Base-by-base conservation (phyloP, 92 coral and sea anemone genomes). In the Nematostella vectensis region DNA sequence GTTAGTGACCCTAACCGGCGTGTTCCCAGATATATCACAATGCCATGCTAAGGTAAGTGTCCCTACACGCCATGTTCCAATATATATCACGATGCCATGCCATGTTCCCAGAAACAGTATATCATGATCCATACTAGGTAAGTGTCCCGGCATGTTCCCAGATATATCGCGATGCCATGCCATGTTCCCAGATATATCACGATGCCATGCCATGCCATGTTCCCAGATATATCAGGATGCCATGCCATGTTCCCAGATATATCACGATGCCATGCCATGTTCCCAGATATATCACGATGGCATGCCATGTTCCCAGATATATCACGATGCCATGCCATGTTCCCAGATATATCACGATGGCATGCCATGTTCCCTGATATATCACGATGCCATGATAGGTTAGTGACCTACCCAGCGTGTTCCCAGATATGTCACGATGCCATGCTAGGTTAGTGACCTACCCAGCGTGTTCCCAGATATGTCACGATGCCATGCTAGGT, bases 151-250 rank as follows among this genome's bases (percentile, higher is more conserved):
- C 10, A 26, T 15, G 11, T 1, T 15, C n/a, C n/a, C n/a, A n/a
- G n/a, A n/a, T n/a, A n/a, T n/a, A n/a, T n/a, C n/a, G n/a, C n/a
- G n/a, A n/a, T n/a, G n/a, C n/a, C n/a, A n/a, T n/a, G n/a, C n/a
- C n/a, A n/a, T n/a, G 11, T 89, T 86, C 55, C 74, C 87, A 61
- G 97, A 89, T 57, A 62, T 89, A 89, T 0, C n/a, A n/a, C n/a
- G n/a, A n/a, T n/a, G 31, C 80, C 68, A 42, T 89, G 84, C 29
- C 91, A 74, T 57, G 79, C 95, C 31, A 85, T 27, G 33, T 12
- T 44, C 21, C 3, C 6, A n/a, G n/a, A n/a, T n/a, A n/a, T n/a
- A n/a, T n/a, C n/a, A n/a, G n/a, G n/a, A n/a, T n/a, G n/a, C n/a
- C n/a, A n/a, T n/a, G n/a, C n/a, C n/a, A n/a, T 47, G 11, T 89